phyloP scores from a whole-genome alignment of 2,113 vertebrate genomes.

The Rhinolophus ferrumequinum region DNA sequence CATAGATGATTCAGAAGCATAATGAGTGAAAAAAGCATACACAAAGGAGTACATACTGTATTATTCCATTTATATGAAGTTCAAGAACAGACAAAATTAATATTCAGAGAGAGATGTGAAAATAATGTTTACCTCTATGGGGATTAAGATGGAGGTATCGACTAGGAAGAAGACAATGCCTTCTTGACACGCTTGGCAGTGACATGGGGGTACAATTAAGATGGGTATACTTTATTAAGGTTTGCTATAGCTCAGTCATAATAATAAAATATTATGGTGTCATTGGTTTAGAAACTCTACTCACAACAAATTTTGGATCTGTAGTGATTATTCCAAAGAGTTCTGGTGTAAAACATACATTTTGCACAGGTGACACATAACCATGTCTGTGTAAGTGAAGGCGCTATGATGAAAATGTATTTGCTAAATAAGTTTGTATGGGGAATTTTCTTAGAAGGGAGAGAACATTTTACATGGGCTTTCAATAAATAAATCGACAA shows the following conservation, averaged over 20 bases:
- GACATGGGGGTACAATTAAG: not conserved
- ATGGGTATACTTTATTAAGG: not conserved
- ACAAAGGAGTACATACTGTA: not conserved
- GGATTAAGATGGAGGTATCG: not conserved
- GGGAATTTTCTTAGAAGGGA: not conserved
- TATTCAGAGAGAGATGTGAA: not conserved
- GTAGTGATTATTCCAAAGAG: not conserved
- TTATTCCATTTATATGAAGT: not conserved
- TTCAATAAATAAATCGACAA: conserved; percentile 22
- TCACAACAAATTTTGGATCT: not conserved
- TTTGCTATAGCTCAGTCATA: not conserved
- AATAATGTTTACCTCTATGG: not conserved
- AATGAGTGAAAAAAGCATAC: not conserved
- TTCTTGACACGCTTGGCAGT: not conserved
- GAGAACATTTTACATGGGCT: not conserved
- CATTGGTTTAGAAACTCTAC: conserved; percentile 11
- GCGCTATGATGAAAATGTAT: not conserved
- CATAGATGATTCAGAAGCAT: not conserved
- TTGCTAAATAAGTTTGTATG: not conserved
- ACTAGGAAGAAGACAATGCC: not conserved
- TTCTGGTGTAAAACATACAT: not conserved
- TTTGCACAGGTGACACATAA: not conserved
- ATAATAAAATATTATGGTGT: not conserved
- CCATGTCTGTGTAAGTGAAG: not conserved
- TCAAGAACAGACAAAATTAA: conserved; percentile 2